Conservation (phyloP, 2,888 invertebrate genomes). For the Pachycephus smyrnensis region DNA sequence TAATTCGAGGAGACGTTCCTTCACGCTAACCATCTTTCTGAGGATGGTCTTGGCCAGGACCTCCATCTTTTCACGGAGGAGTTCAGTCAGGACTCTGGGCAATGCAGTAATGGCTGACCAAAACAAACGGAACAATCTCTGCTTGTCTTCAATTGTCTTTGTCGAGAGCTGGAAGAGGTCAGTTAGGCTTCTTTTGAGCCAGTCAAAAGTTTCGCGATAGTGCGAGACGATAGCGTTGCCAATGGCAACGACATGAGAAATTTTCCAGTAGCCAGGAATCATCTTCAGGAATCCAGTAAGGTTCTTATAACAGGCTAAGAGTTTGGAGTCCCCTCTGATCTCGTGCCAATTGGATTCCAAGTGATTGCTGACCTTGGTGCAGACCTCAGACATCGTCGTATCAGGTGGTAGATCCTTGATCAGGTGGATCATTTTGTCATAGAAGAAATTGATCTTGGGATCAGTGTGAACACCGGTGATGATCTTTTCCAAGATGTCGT, state of each 20-base stretch:
- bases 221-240: neutral
- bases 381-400: neutral
- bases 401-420: neutral
- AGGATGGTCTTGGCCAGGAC: neutral
- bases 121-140: neutral
- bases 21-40: neutral
- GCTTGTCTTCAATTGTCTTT: neutral
- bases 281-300: neutral
- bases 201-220: neutral
- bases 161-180: neutral
- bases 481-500: neutral
- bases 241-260: neutral
- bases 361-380: neutral
- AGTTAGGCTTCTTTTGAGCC: neutral
- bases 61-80: neutral
- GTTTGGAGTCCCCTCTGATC: neutral
- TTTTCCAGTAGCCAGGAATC: neutral
- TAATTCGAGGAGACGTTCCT: neutral
- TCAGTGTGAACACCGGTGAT: neutral
- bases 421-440: neutral
- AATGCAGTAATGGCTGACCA: neutral
- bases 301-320: neutral
- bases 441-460: neutral
- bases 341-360: neutral
- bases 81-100: neutral